Conservation (phyloP, 1,140 invertebrate species). For the Rhagoletis pomonella region DNA sequence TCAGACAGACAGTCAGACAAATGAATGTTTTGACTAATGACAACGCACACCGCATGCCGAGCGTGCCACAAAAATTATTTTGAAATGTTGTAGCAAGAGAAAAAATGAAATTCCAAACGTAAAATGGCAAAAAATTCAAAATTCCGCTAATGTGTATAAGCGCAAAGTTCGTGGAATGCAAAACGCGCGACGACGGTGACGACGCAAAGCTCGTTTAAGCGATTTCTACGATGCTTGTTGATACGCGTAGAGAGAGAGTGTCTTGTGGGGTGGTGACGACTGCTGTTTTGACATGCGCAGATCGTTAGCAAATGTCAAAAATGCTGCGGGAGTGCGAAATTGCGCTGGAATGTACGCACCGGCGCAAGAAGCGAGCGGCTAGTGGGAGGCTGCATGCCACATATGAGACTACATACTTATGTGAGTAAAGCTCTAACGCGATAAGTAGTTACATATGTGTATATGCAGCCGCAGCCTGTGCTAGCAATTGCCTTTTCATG, state of each 20-base stretch:
- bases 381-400: neutral
- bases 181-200: neutral
- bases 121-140: slow-evolving; percentile 3
- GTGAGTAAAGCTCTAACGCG: too few relatives aligned
- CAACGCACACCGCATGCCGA: slow-evolving; percentile 65
- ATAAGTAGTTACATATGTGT: too few relatives aligned
- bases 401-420: neutral
- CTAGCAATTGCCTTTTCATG: slow-evolving; percentile 1
- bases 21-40: slow-evolving; percentile 69
- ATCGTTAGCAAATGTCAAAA: slow-evolving; percentile 56
- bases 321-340: slow-evolving; percentile 30
- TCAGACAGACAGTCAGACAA: slow-evolving; percentile 45
- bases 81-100: neutral
- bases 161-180: neutral
- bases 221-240: neutral
- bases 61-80: slow-evolving; percentile 55
- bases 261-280: neutral
- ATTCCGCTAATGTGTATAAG: slow-evolving; percentile 8
- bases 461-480: too few relatives aligned
- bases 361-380: neutral
- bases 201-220: neutral
- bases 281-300: slow-evolving; percentile 29
- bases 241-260: neutral
- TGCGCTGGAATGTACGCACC: neutral
- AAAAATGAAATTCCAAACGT: neutral